Evolutionary conservation across 2,888 invertebrate species (phyloP).

Genomic region (Lagria hirta): DNA sequence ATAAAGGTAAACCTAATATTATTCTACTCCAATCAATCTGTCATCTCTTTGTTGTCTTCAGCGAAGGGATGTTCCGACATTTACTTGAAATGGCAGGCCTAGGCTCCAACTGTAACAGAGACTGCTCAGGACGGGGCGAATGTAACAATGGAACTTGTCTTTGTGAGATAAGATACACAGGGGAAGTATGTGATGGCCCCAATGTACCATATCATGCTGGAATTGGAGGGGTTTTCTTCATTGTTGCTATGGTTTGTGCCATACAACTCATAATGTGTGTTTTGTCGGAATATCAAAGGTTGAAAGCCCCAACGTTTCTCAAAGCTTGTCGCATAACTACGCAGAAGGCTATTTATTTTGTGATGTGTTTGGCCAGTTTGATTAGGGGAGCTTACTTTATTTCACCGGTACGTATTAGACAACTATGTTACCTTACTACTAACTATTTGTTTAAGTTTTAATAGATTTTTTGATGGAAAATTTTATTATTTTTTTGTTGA

Average conservation of each 20-base stretch:
- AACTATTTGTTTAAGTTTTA: background rate
- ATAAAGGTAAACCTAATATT: too few relatives aligned
- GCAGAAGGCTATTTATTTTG: conserved; percentile 85
- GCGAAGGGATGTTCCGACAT: conserved; percentile 54
- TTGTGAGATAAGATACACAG: conserved; percentile 86
- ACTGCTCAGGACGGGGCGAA: conserved; percentile 88
- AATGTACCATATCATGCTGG: conserved; percentile 79
- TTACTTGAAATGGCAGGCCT: conserved; percentile 52
- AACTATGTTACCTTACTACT: background rate
- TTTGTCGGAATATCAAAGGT: conserved; percentile 76
- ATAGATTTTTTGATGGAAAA: background rate
- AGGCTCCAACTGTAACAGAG: conserved; percentile 65
- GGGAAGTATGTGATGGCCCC: conserved; percentile 78
- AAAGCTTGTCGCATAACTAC: conserved; percentile 85
- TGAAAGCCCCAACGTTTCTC: conserved; percentile 79
- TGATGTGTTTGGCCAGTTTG: conserved; percentile 82
- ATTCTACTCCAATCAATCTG: too few relatives aligned
- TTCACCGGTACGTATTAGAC: conserved; percentile 74
- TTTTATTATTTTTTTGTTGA: too few relatives aligned
- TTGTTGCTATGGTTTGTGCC: conserved; percentile 81
- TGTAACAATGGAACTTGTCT: conserved; percentile 89
- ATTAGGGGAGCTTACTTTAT: conserved; percentile 88
- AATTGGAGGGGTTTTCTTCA: conserved; percentile 75
- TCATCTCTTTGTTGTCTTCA: too few relatives aligned
- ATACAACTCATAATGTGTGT: conserved; percentile 84